These are phyloP conservation scores for Sabellastarte sp. DNA, from an alignment of 2,888 invertebrate genomes.

Conservation along the genomic window DNA sequence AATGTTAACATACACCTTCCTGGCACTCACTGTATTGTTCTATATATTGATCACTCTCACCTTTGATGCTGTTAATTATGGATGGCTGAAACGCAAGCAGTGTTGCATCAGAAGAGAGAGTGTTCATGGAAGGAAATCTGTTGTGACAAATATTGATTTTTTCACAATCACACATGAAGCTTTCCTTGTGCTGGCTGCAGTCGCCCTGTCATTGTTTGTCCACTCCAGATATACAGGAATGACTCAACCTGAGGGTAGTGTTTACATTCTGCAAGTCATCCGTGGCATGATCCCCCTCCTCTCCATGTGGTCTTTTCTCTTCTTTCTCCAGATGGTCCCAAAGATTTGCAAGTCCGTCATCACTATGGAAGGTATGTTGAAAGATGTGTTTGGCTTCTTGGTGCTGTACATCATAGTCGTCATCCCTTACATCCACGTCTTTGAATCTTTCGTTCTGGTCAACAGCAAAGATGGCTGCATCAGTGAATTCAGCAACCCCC, in stretches of 20 bases:
- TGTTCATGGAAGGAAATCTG: too few species aligned
- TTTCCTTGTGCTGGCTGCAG: too few species aligned
- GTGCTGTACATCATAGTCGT: constrained; percentile 13
- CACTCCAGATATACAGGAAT: background rate
- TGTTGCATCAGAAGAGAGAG: too few species aligned
- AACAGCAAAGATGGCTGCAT: constrained; percentile 8
- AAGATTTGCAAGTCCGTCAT: constrained; percentile 17
- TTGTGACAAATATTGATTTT: too few species aligned
- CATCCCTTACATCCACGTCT: constrained; percentile 8
- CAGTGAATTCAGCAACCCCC: constrained; percentile 2
- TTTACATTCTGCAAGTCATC: background rate
- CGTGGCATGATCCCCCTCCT: too few species aligned
- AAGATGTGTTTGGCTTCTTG: constrained; percentile 12
- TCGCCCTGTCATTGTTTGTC: too few species aligned
- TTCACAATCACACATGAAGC: too few species aligned
- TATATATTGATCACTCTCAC: too few species aligned
- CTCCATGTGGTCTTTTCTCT: constrained; percentile 16
- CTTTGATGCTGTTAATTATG: too few species aligned
- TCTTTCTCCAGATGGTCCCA: constrained; percentile 19
- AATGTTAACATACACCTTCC: too few species aligned
- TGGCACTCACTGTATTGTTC: too few species aligned
- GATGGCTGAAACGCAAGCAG: too few species aligned
- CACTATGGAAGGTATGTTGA: constrained; percentile 15
- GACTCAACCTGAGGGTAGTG: background rate
- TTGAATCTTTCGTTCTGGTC: constrained; percentile 4